Base-by-base conservation (phyloP, 2,888 invertebrate species). In the Ichneumoninae sp. region DNA sequence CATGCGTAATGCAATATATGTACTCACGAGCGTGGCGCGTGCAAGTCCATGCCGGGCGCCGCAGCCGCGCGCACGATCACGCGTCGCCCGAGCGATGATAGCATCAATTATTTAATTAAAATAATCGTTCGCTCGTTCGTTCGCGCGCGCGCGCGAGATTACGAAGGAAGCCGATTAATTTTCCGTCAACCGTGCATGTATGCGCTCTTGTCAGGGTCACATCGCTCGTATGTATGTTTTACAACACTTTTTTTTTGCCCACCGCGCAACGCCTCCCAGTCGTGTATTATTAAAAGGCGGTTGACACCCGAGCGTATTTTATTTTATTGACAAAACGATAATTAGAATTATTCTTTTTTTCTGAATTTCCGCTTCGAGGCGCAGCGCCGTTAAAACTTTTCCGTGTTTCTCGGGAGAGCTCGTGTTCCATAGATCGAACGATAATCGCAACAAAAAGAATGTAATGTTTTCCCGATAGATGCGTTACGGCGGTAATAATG, bases 21-120 rank as follows among this genome's bases (percentile, higher is more conserved):
- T 16, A 52, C 60, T 33, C 65, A 33, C 50, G 75, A 30, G 33
- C 47, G 75, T 19, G 62, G 47, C 68, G 50, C 69, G 33, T 62
- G 82, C 52, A 60, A 65, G 66, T 80, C 69, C 68, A 16, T 47
- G 44, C 44, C 44, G 44, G 44, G 44, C 44, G 44, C 44, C 44
- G 44, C 44, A 1, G 40, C 10, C 10, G 40, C 40, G 40, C 66
- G 71, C 72, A 57, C 72, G 71, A 52, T 72, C 82, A 60, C 81
- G 57, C 69, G 74, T 76, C 70, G 70, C 47, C 30, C 75, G 50
- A 57, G 60, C 65, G 79, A 78, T 71, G 72, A 80, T 83, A 68
- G 82, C 80, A 80, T 81, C 80, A 78, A 84, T 84, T 82, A 86
- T 86, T 86, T 80, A 66, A 84, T 84, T 86, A 84, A 82, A 86